phyloP scores from a whole-genome alignment of 2,113 vertebrate genomes.

The Casuarius casuarius region DNA sequence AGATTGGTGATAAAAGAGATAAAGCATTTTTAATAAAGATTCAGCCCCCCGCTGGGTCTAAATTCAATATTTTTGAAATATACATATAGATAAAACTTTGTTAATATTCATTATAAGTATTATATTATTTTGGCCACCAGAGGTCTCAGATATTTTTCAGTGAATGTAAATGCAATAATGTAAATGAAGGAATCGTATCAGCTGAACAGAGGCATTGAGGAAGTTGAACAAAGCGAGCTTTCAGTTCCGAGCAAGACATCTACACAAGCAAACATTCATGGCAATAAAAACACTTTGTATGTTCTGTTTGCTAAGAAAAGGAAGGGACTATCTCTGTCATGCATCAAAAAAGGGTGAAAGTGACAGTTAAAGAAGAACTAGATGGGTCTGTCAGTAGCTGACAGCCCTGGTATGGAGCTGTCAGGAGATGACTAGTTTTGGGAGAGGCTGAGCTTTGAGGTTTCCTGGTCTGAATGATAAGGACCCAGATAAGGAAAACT shows the following conservation, averaged over 20 bases:
- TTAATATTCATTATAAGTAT: background rate
- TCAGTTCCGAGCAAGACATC: background rate
- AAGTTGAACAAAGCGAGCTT: background rate
- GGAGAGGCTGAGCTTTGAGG: background rate
- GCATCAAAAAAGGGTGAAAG: background rate
- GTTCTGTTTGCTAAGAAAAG: background rate
- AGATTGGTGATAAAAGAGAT: background rate
- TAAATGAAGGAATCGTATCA: background rate
- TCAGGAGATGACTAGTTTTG: background rate
- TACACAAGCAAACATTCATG: background rate
- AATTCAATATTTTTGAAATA: background rate
- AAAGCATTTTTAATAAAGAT: slow-evolving; percentile 11
- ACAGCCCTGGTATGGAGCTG: background rate
- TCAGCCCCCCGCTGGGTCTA: background rate
- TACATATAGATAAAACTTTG: background rate
- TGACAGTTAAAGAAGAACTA: background rate
- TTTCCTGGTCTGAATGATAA: background rate
- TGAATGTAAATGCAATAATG: background rate
- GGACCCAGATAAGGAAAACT: background rate
- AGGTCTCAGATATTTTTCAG: background rate
- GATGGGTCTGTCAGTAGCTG: background rate
- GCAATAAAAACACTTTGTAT: background rate
- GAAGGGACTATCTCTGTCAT: background rate
- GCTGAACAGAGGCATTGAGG: background rate
- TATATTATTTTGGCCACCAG: background rate